Conservation (phyloP, 2,888 invertebrate genomes). For the Xanthostigma xanthostigma region DNA sequence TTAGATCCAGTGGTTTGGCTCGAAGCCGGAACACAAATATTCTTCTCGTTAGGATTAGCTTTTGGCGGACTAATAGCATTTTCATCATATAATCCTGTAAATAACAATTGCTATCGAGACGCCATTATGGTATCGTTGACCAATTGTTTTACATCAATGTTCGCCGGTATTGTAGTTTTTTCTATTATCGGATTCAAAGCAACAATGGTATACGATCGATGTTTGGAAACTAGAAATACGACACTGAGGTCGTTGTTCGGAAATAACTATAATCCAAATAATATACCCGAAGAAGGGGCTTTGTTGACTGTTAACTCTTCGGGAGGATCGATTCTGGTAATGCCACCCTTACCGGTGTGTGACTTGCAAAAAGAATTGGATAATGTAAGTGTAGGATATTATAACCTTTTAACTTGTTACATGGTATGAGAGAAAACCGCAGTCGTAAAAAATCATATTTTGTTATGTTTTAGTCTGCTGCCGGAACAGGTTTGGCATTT, state of each 20-base stretch:
- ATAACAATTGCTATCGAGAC: constrained; percentile 91
- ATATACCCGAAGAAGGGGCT: constrained; percentile 40
- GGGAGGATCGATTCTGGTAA: constrained; percentile 38
- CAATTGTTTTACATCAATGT: constrained; percentile 91
- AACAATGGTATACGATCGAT: constrained; percentile 66
- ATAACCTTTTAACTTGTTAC: not conserved
- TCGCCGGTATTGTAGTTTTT: constrained; percentile 91
- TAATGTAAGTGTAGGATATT: constrained; percentile 47
- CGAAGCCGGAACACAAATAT: constrained; percentile 95
- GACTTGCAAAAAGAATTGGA: constrained; percentile 75
- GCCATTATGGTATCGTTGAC: constrained; percentile 84
- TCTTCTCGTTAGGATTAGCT: constrained; percentile 88
- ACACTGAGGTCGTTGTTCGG: constrained; percentile 44
- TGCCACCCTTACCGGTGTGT: constrained; percentile 58
- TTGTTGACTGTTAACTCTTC: constrained; percentile 33
- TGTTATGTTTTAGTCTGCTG: constrained; percentile 61
- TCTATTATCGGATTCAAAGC: constrained; percentile 90
- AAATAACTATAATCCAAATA: constrained; percentile 25
- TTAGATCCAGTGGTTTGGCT: constrained; percentile 92
- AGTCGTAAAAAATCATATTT: constrained; percentile 1
- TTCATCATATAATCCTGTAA: constrained; percentile 91
- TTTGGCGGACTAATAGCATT: constrained; percentile 95
- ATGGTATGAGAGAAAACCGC: not conserved
- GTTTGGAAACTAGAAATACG: constrained; percentile 45
- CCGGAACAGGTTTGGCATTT: constrained; percentile 91